Base-by-base conservation (phyloP, 2,113 vertebrate genomes). In the Zosterops lateralis region DNA sequence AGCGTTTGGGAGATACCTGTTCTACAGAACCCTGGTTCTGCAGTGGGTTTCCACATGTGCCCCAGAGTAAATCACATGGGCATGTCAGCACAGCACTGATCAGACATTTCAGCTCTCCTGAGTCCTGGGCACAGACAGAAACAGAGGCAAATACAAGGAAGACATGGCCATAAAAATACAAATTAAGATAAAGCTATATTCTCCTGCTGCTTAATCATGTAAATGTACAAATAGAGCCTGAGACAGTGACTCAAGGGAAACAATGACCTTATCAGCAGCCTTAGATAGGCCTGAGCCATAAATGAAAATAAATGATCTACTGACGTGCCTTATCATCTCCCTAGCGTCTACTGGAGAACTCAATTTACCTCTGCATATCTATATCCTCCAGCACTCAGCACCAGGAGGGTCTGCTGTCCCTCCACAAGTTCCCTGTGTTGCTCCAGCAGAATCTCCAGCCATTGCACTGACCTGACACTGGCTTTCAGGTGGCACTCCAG, bases 131-230 rank as follows among this genome's bases (percentile, higher is more conserved):
- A 96, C 57, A 94, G 91, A 93, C 87, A 86, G 94, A 92, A 95
- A 91, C 51, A 80, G 85, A 96, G 95, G 92, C 92, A 97, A 97
- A 97, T 91, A 92, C 75, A 95, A 93, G 88, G 91, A 96, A 97
- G 89, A 87, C 47, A 91, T 20, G 10, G 89, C 93, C 93, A 97
- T 94, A 96, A 97, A 96, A 94, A 94, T 84, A 96, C 79, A 94
- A 97, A 98, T 97, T 97, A 97, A 98, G 97, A 97, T 98, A 98
- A 97, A 97, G 74, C 79, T 51, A 75, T 32, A 97, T 96, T 95
- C 84, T 91, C 89, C 89, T 96, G 89, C 95, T 95, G 83, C 96
- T 96, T 97, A 97, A 96, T 97, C 97, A 98, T 87, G 82, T 95
- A 98, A 93, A 92, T 36, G 74, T 96, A 97, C 90, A 96, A 97